phyloP scores from a whole-genome alignment of 2,797 vertebrate species.

The Triplophysa bombifrons region DNA sequence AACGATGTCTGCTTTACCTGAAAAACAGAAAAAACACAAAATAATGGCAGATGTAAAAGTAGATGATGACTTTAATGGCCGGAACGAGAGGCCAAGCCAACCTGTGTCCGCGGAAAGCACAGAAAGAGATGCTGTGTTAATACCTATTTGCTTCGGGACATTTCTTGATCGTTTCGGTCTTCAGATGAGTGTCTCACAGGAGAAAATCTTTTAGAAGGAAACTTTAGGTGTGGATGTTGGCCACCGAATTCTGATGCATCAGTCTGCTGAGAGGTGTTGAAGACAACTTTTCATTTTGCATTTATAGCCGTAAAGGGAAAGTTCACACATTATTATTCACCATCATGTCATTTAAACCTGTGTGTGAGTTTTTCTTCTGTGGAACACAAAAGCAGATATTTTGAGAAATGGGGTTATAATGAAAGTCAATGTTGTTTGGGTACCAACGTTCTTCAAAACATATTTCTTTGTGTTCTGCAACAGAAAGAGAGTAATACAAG shows the following conservation, averaged over 20 bases:
- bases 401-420: too few species aligned
- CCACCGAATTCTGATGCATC: constrained; percentile 17
- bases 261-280: background rate
- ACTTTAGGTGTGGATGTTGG: background rate
- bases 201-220: constrained; percentile 14
- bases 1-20: constrained; percentile 37
- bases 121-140: background rate
- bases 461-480: too few species aligned
- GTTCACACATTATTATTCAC: too few species aligned
- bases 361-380: too few species aligned
- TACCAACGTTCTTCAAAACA: too few species aligned
- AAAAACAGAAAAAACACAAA: constrained; percentile 28
- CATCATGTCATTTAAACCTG: too few species aligned
- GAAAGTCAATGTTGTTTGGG: too few species aligned
- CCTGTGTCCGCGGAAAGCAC: background rate
- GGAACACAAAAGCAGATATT: too few species aligned
- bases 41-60: constrained; percentile 31
- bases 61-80: constrained; percentile 44
- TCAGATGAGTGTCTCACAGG: background rate
- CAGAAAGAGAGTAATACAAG: too few species aligned
- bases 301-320: background rate
- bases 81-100: constrained; percentile 13
- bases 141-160: constrained; percentile 3
- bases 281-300: constrained; percentile 6
- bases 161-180: background rate